These are phyloP conservation scores for Diplosoma virens DNA, from an alignment of 23 tunicate genomes.

Conservation along the genomic window DNA sequence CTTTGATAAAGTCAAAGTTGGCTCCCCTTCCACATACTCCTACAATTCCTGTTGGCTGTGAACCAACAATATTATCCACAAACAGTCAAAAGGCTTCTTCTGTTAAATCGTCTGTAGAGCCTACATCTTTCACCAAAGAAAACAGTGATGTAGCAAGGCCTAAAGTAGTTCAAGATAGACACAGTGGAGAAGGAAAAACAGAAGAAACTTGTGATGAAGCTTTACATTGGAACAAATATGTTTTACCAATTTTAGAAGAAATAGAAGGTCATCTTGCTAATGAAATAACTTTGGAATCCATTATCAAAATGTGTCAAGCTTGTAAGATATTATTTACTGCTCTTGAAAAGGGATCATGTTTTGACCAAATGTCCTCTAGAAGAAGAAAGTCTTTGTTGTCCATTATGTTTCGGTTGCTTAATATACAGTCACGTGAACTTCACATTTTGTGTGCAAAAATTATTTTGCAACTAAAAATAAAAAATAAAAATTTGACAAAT, in stretches of 20 bases:
- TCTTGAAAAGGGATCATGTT: conserved; percentile 42
- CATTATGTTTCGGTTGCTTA: conserved; percentile 55
- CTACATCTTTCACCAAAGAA: not conserved
- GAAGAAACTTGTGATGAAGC: conserved; percentile 82
- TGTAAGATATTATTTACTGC: conserved; percentile 32
- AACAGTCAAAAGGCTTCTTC: not conserved
- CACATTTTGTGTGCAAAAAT: conserved; percentile 65
- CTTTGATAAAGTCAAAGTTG: conserved; percentile 41
- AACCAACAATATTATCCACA: not conserved
- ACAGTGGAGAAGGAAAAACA: not conserved
- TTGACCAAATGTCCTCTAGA: conserved; percentile 43
- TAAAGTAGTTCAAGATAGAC: not conserved
- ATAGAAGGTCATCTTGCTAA: conserved; percentile 41
- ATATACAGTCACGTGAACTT: conserved; percentile 24
- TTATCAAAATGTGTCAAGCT: conserved; percentile 3
- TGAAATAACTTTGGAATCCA: not conserved
- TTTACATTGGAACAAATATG: conserved; percentile 64
- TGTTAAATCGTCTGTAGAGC: not conserved
- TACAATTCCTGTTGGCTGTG: not conserved
- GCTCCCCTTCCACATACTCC: conserved; percentile 46
- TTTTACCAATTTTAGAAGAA: conserved; percentile 58
- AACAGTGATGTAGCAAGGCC: not conserved
- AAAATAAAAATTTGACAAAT: conserved; percentile 63
- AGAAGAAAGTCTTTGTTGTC: conserved; percentile 71
- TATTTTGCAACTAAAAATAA: conserved; percentile 54